Percentiles rank a stretch among this genome's conserved stretches.
Conservation (phyloP, 2,113 vertebrate genomes). For the Mus pahari region DNA sequence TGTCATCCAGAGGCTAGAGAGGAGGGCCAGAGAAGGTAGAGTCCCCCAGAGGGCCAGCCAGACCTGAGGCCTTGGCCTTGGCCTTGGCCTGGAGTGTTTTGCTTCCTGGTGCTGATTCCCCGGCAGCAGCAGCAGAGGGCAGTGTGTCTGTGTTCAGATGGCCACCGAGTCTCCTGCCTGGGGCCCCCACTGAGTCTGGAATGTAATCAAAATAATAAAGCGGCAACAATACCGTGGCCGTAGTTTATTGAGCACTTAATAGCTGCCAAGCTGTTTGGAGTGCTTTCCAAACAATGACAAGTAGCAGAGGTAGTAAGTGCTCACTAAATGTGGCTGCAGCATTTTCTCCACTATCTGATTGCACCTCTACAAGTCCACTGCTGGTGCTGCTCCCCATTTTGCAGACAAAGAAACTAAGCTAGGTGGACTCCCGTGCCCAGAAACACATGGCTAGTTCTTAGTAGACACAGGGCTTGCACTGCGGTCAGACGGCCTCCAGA, state of each 20-base stretch:
- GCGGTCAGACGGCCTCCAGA: background rate
- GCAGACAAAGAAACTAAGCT: background rate
- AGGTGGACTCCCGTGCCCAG: background rate
- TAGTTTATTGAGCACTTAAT: slow-evolving; percentile 16
- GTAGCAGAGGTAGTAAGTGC: background rate
- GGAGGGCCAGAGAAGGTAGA: background rate
- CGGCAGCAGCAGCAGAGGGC: slow-evolving; percentile 78
- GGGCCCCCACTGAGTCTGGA: slow-evolving; percentile 61
- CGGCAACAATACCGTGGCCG: background rate
- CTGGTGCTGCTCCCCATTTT: background rate
- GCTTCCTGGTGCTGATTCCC: slow-evolving; percentile 53
- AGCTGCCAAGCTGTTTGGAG: background rate
- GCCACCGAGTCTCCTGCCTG: background rate
- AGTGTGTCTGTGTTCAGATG: slow-evolving; percentile 72
- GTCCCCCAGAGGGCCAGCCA: background rate
- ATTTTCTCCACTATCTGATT: background rate
- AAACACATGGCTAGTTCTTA: background rate
- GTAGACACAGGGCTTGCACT: background rate
- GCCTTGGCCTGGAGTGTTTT: background rate
- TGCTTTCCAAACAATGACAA: slow-evolving; percentile 14
- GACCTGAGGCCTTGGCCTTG: background rate
- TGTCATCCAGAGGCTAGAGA: background rate
- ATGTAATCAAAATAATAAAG: slow-evolving; percentile 37
- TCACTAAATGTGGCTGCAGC: slow-evolving; percentile 13
- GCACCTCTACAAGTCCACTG: background rate